Conservation (phyloP, 2,113 vertebrate genomes). For the Nicator chloris region DNA sequence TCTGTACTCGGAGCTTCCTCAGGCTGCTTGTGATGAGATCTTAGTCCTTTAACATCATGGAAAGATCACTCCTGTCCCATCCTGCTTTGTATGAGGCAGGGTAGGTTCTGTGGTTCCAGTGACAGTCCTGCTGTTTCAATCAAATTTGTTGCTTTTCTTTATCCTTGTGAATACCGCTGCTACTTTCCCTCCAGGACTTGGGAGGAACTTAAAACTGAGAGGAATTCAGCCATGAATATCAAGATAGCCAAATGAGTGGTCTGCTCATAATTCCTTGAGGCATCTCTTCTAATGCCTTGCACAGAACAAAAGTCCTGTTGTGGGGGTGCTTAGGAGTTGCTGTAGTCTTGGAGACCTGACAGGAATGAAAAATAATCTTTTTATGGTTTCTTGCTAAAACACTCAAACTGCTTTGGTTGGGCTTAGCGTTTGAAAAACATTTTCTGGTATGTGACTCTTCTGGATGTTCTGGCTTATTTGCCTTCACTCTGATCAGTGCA, state of each 20-base stretch:
- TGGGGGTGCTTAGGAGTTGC: slow-evolving; percentile 18
- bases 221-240: slow-evolving; percentile 26
- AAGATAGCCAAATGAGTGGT: slow-evolving; percentile 22
- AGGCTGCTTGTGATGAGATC: neutral
- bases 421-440: neutral
- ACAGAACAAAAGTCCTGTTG: slow-evolving; percentile 15
- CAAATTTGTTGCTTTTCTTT: neutral
- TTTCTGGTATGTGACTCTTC: neutral
- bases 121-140: neutral
- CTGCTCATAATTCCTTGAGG: slow-evolving; percentile 23
- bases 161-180: neutral
- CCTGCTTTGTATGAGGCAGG: neutral
- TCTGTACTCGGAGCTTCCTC: neutral
- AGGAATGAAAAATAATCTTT: slow-evolving; percentile 35
- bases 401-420: neutral
- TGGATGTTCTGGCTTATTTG: neutral
- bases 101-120: neutral
- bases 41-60: neutral
- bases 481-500: neutral
- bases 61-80: neutral
- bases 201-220: neutral
- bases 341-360: slow-evolving; percentile 27
- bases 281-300: neutral
- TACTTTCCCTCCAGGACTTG: neutral
- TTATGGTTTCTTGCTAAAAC: slow-evolving; percentile 25